These are phyloP conservation scores for Hartigia nigra DNA, from an alignment of 2,888 invertebrate genomes.

Conservation along the genomic window DNA sequence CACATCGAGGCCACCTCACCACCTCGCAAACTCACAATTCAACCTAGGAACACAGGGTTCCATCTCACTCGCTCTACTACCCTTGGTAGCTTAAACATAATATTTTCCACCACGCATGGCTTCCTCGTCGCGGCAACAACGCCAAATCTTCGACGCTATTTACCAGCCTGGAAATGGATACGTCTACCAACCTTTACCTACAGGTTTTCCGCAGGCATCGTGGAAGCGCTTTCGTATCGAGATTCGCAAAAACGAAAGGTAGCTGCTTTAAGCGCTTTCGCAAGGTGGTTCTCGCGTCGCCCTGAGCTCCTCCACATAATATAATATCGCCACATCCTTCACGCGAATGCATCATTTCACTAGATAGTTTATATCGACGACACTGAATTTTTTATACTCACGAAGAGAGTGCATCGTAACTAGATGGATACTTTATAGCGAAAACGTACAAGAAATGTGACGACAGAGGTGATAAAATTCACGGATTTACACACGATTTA, in stretches of 20 bases:
- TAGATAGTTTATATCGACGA: neutral
- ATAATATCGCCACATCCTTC: neutral
- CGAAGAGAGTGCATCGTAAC: too few species aligned
- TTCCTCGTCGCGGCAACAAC: neutral
- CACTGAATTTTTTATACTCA: too few species aligned
- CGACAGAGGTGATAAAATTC: too few species aligned
- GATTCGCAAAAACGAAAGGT: neutral
- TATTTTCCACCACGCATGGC: slow-evolving; percentile 33
- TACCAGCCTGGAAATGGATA: neutral
- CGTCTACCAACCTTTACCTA: neutral
- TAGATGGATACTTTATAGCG: too few species aligned
- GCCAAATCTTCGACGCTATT: neutral
- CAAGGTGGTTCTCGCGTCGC: neutral
- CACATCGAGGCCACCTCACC: slow-evolving; percentile 56
- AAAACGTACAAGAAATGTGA: too few species aligned
- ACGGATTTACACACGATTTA: too few species aligned
- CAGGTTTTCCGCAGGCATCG: neutral
- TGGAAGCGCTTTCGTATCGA: neutral
- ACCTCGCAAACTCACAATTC: slow-evolving; percentile 42
- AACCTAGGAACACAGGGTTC: slow-evolving; percentile 38
- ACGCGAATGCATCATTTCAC: neutral
- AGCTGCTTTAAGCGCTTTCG: neutral
- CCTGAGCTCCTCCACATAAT: too few species aligned
- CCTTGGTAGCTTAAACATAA: slow-evolving; percentile 17
- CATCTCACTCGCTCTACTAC: slow-evolving; percentile 12